Percentiles rank a stretch among this genome's conserved stretches.
Evolutionary conservation across 1,140 invertebrate species (phyloP).

Genomic region (Arctopsyche grandis): DNA sequence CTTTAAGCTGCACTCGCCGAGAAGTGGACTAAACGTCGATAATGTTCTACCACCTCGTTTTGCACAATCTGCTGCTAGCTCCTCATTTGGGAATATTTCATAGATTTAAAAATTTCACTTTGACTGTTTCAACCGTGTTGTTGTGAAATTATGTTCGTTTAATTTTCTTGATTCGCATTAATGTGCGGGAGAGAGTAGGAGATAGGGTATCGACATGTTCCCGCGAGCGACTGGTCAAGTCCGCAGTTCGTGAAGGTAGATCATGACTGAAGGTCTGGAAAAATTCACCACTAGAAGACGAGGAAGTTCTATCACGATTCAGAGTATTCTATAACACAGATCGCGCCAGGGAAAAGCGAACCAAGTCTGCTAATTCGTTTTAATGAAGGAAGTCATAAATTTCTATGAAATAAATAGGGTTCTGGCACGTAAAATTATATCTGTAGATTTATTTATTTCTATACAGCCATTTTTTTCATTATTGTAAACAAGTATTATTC

Average conservation of each 20-base stretch:
- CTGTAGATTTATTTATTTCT: no score
- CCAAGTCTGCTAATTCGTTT: not conserved
- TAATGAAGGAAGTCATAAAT: no score
- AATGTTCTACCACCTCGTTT: no score
- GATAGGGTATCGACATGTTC: not conserved
- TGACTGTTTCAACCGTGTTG: no score
- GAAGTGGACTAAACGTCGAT: not conserved
- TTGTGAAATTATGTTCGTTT: not conserved
- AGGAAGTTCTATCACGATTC: slow-evolving; percentile 24
- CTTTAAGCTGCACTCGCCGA: not conserved
- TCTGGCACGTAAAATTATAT: no score
- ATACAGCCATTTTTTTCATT: no score
- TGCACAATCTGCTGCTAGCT: no score
- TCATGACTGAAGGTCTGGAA: slow-evolving; percentile 14
- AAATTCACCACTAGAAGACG: not conserved
- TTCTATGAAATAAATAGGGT: no score
- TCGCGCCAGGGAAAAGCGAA: not conserved
- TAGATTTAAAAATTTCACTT: no score
- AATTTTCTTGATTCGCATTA: not conserved
- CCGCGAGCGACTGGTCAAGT: slow-evolving; percentile 23
- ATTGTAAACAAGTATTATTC: no score
- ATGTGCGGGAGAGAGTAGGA: not conserved
- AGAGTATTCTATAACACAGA: not conserved
- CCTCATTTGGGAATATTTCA: no score
- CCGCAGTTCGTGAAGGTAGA: slow-evolving; percentile 29